Percentiles rank a stretch among this genome's conserved stretches.
phyloP scores from a whole-genome alignment of 2,113 vertebrate genomes.

The Sinocyclocheilus grahami region DNA sequence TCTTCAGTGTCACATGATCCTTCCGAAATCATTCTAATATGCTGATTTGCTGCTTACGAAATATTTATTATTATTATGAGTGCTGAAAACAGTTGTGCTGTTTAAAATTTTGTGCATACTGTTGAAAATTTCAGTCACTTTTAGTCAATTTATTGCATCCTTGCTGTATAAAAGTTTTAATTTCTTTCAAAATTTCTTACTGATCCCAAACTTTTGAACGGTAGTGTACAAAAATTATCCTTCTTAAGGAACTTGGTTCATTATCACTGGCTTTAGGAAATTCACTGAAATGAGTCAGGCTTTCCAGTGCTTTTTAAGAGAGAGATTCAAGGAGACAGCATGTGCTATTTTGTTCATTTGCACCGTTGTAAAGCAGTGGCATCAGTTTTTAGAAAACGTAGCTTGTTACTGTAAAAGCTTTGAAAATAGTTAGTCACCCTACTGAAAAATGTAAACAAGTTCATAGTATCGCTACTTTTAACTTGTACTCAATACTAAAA shows the following conservation, averaged over 20 bases:
- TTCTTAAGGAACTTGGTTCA: neutral
- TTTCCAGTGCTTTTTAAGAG: neutral
- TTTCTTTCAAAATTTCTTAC: neutral
- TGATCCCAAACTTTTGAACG: neutral
- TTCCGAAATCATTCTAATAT: neutral
- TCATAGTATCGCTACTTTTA: neutral
- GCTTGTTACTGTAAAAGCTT: neutral
- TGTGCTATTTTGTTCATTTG: neutral
- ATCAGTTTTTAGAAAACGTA: neutral
- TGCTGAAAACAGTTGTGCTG: neutral
- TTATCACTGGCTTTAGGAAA: neutral
- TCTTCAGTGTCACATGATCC: neutral
- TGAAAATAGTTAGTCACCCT: neutral
- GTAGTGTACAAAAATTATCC: neutral
- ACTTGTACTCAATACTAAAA: neutral
- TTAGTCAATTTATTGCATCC: neutral
- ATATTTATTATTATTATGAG: neutral
- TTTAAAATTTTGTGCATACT: neutral
- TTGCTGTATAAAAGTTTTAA: neutral
- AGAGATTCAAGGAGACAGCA: neutral
- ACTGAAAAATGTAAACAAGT: neutral
- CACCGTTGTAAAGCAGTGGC: neutral
- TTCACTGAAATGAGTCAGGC: neutral
- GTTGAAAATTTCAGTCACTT: neutral
- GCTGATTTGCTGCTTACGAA: neutral